Conservation (phyloP, 2,888 invertebrate genomes). For the Idaea biselata region DNA sequence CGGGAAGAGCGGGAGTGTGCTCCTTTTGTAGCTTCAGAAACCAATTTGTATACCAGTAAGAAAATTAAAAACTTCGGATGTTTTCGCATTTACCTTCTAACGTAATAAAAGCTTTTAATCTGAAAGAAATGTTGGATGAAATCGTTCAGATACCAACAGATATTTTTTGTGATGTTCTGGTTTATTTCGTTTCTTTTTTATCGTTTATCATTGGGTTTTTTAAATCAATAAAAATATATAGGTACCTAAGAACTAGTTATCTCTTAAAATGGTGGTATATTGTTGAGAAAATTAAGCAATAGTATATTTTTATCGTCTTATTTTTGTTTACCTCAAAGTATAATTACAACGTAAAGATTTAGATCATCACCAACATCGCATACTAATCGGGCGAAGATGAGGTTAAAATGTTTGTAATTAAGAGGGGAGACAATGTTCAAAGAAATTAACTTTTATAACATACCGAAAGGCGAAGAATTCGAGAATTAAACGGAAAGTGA, state of each 20-base stretch:
- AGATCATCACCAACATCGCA: not conserved
- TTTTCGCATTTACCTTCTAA: slow-evolving; percentile 52
- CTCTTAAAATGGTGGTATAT: too few relatives aligned
- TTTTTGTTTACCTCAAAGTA: not conserved
- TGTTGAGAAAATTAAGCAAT: too few relatives aligned
- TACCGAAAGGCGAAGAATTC: slow-evolving; percentile 57
- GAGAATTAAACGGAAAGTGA: slow-evolving; percentile 72
- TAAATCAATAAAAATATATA: not conserved
- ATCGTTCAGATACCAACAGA: not conserved
- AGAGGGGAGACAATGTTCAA: slow-evolving; percentile 40
- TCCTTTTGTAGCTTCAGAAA: slow-evolving; percentile 72
- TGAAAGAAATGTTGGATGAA: slow-evolving; percentile 22
- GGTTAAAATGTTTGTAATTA: slow-evolving; percentile 14
- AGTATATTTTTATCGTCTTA: not conserved
- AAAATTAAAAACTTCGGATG: slow-evolving; percentile 69
- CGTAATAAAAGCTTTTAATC: slow-evolving; percentile 49
- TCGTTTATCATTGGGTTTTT: not conserved
- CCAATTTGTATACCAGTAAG: slow-evolving; percentile 74
- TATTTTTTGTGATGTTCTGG: not conserved
- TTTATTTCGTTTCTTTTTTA: not conserved
- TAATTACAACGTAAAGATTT: not conserved
- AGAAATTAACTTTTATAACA: slow-evolving; percentile 55
- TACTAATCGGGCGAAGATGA: not conserved
- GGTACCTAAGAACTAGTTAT: too few relatives aligned
- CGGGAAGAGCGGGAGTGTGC: slow-evolving; percentile 58